phyloP scores from a whole-genome alignment of 2,113 vertebrate genomes.

The Synodontis membranacea region DNA sequence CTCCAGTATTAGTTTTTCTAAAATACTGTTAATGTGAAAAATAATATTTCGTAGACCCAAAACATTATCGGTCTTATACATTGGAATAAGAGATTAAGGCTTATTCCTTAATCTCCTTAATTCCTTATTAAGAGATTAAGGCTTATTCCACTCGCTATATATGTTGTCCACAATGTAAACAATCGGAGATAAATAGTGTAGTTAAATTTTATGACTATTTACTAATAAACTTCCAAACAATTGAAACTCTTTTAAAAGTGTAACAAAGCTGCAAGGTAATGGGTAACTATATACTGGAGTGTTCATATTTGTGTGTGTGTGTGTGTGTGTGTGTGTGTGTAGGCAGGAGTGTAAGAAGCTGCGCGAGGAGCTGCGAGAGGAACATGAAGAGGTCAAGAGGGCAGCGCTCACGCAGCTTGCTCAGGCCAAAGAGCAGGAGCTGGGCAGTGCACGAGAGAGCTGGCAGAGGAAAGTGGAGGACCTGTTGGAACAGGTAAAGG shows the following conservation, averaged over 20 bases:
- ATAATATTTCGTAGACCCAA: not conserved
- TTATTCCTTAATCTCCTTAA: not conserved
- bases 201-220: not conserved
- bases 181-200: not conserved
- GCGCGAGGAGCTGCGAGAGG: conserved; percentile 88
- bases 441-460: conserved; percentile 84
- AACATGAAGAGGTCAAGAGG: conserved; percentile 91
- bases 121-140: not conserved
- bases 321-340: conserved; percentile 53
- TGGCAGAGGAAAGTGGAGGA: conserved; percentile 99
- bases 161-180: not conserved
- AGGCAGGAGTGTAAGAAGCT: conserved; percentile 97
- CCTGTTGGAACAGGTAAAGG: conserved; percentile 90
- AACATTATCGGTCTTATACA: not conserved
- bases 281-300: not conserved
- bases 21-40: not conserved
- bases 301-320: not conserved
- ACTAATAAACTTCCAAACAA: not conserved
- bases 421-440: conserved; percentile 89
- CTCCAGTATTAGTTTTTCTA: not conserved
- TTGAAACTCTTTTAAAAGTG: not conserved
- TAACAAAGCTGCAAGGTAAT: not conserved
- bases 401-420: conserved; percentile 84
- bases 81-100: not conserved
- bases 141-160: not conserved